These are phyloP conservation scores for Ormyrus nitidulus DNA, from an alignment of 2,888 invertebrate genomes.

Conservation along the genomic window DNA sequence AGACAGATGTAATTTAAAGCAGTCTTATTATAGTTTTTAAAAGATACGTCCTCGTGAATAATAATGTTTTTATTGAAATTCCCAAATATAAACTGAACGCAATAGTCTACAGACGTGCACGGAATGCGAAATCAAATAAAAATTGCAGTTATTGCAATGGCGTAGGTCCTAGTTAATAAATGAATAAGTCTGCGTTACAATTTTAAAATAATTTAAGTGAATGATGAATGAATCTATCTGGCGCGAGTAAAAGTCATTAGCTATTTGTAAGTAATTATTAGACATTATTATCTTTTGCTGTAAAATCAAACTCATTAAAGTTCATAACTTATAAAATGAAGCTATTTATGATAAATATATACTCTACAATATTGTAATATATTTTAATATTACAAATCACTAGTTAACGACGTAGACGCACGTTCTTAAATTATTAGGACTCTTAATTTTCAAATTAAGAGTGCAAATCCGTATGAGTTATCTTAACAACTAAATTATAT, in stretches of 20 bases:
- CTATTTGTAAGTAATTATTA: constrained; percentile 41
- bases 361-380: constrained; percentile 34
- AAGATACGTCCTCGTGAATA: constrained; percentile 10
- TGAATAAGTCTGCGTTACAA: constrained; percentile 39
- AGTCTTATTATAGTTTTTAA: constrained; percentile 55
- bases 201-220: constrained; percentile 42
- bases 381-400: constrained; percentile 36
- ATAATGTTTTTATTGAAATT: constrained; percentile 35
- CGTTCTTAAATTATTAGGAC: constrained; percentile 30
- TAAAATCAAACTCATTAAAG: constrained; percentile 14
- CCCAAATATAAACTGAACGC: constrained; percentile 37
- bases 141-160: constrained; percentile 32
- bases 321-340: constrained; percentile 25
- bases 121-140: constrained; percentile 39
- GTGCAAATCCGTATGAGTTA: constrained; percentile 39
- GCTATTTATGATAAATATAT: constrained; percentile 35
- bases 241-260: constrained; percentile 45
- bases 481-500: constrained; percentile 61
- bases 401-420: constrained; percentile 25
- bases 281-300: constrained; percentile 14
- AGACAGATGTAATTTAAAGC: constrained; percentile 52
- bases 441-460: constrained; percentile 37
- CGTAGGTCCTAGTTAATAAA: constrained; percentile 9
- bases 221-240: constrained; percentile 27
- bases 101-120: constrained; percentile 30